Conservation (phyloP, 2,888 invertebrate genomes). For the Panopea generosa region DNA sequence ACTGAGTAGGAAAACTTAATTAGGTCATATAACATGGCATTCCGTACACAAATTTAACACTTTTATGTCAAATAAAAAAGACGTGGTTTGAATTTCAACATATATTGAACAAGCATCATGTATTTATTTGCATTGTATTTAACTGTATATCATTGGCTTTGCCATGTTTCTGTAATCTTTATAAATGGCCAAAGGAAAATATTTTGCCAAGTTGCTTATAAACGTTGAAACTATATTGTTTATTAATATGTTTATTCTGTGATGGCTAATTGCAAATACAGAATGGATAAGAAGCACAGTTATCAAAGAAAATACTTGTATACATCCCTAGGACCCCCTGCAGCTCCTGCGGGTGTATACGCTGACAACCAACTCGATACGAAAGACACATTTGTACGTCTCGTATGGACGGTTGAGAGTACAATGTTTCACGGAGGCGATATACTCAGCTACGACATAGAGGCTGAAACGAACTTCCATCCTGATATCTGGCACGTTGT, state of each 20-base stretch:
- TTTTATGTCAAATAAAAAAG: too few species aligned
- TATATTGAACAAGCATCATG: background rate
- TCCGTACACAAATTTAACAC: too few species aligned
- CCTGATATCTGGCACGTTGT: conserved; percentile 46
- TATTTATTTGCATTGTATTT: background rate
- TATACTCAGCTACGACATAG: conserved; percentile 46
- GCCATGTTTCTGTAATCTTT: background rate
- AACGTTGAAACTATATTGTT: too few species aligned
- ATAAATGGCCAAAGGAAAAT: background rate
- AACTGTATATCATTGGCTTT: background rate
- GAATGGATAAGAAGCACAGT: too few species aligned
- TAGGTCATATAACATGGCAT: background rate
- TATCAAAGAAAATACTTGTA: too few species aligned
- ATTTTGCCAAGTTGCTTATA: too few species aligned
- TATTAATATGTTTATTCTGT: too few species aligned
- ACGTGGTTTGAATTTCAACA: too few species aligned
- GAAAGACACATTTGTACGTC: conserved; percentile 38
- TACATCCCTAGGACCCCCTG: conserved; percentile 44
- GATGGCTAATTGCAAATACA: too few species aligned
- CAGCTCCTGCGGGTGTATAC: conserved; percentile 50
- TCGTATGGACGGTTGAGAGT: conserved; percentile 45
- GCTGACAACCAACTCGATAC: conserved; percentile 41
- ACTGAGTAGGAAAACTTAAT: too few species aligned
- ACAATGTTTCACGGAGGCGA: conserved; percentile 27
- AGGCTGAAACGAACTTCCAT: conserved; percentile 50